Evolutionary conservation across 2,797 vertebrate genomes (phyloP).

Genomic region (Gambelia wislizenii): DNA sequence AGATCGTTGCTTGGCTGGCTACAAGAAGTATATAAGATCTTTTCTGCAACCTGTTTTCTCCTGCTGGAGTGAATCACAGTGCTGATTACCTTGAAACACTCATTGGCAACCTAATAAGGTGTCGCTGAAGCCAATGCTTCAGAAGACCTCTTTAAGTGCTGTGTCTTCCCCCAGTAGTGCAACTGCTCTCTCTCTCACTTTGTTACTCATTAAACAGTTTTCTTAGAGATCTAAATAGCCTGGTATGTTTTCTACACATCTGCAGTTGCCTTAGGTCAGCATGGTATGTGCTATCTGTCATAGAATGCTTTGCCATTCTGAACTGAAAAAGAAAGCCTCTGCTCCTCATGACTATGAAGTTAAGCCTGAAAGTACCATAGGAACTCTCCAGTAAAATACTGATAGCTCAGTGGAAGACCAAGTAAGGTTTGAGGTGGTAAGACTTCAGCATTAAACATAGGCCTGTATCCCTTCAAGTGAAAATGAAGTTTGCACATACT

Average conservation of each 20-base stretch:
- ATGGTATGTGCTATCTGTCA: background rate
- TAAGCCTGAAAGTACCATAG: background rate
- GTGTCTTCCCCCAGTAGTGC: background rate
- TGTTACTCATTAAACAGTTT: background rate
- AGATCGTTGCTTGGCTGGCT: background rate
- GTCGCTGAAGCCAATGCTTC: background rate
- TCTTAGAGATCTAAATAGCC: background rate
- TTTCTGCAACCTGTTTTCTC: background rate
- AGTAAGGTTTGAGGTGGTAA: background rate
- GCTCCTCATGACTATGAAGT: background rate
- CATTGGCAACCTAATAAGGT: background rate
- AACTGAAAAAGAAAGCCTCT: background rate
- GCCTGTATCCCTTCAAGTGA: too few relatives aligned
- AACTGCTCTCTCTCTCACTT: background rate
- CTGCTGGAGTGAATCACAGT: background rate
- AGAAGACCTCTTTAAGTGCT: background rate
- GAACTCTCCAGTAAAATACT: background rate
- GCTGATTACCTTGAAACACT: background rate
- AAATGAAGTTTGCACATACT: background rate
- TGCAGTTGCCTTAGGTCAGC: background rate
- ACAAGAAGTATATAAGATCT: background rate
- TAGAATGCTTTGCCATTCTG: background rate
- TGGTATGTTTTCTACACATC: background rate
- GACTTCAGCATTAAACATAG: background rate
- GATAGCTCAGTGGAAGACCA: background rate